Base-by-base conservation (phyloP, 2,888 invertebrate species). In the Drosophila anceps region DNA sequence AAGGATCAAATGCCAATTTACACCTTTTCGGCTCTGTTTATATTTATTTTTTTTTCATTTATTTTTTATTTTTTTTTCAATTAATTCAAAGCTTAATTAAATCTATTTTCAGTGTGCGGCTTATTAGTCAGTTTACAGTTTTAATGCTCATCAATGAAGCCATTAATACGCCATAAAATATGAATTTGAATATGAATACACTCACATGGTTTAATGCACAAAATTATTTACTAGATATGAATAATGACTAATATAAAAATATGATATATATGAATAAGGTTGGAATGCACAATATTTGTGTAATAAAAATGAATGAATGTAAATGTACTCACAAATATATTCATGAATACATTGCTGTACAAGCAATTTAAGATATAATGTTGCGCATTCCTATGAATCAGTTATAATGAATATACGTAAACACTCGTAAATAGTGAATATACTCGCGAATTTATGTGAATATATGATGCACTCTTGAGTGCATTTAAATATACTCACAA, bases 1-100 rank as follows among this genome's bases (percentile, higher is more conserved):
- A 65, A 69, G 65, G 73, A 82, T 73, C 82, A 84, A 84, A 50
- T 69, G 79, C 69, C 81, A 81, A 78, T 76, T 83, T 69, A 44
- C 41, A 53, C 57, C 53, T 53, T 48, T 55, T 53, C 20, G 20
- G 37, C 37, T 53, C 35, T 35, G 53, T 35, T 29, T 39, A 39
- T 39, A 2, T 15, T 4, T n/a, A n/a, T n/a, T 31, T 29, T 37
- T 13, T 44, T 33, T 10, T 27, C 1, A 0, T 18, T 46, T 18
- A 2, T 20, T 24, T 24, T 43, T 54, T 68, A n/a, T 15, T 6
- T 1, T 24, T 57, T 24, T 43, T 54, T 68, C 35, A 74, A 70
- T 79, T 68, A 70, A 60, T 53, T 61, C 24, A 51, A 58, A 41
- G 51, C 20, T 15, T 29, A 39, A 53, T 48, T 48, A 62, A 62